phyloP scores from a whole-genome alignment of 1,140 invertebrate species.

The Leptopilina clavipes region DNA sequence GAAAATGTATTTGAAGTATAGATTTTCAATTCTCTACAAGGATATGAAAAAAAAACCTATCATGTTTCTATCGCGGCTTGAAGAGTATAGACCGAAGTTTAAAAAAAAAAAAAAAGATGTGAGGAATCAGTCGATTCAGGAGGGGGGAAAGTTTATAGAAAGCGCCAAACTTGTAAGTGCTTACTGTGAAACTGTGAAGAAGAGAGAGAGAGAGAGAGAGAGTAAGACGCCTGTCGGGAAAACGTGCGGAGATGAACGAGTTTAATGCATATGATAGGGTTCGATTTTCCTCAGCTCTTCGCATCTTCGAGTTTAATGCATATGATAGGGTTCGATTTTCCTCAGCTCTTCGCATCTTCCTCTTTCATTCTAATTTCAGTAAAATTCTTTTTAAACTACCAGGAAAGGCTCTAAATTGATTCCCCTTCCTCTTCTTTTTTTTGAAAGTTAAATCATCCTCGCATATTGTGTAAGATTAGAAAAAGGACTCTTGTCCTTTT shows the following conservation, averaged over 20 bases:
- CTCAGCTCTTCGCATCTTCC: neutral
- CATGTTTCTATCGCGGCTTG: neutral
- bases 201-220: neutral
- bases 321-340: conserved; percentile 8
- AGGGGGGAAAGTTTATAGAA: conserved; percentile 20
- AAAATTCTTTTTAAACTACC: neutral
- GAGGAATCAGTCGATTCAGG: conserved; percentile 14
- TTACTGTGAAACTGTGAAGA: neutral
- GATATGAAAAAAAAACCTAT: neutral
- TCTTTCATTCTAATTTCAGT: neutral
- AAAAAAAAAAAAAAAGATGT: neutral
- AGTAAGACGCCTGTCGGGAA: neutral
- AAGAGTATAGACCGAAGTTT: neutral
- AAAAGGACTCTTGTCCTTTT: too few relatives aligned
- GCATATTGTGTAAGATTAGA: too few relatives aligned
- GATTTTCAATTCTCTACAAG: neutral
- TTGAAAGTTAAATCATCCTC: neutral
- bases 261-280: conserved; percentile 23
- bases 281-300: neutral
- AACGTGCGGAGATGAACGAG: conserved; percentile 12
- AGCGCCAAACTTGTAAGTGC: conserved; percentile 28
- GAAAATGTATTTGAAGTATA: neutral
- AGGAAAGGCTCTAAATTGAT: neutral
- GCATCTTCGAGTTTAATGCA: conserved; percentile 1
- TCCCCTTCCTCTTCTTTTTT: neutral